phyloP scores from a whole-genome alignment of 2,797 vertebrate species.

The Jordanella pulchra region DNA sequence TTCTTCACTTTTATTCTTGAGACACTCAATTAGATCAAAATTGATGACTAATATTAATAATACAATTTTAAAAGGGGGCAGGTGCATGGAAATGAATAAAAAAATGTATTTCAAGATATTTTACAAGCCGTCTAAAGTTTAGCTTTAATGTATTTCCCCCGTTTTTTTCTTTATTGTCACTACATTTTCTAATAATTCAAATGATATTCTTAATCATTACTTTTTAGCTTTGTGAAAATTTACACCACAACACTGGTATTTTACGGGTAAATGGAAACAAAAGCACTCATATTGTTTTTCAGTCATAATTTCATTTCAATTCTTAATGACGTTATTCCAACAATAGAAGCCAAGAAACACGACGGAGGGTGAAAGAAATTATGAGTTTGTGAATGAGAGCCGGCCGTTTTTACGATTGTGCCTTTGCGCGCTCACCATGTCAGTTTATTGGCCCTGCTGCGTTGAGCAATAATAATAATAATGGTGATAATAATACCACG shows the following conservation, averaged over 20 bases:
- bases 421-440: constrained; percentile 34
- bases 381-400: constrained; percentile 30
- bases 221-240: not conserved
- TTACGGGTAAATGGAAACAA: not conserved
- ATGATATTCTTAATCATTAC: not conserved
- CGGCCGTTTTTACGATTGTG: constrained; percentile 22
- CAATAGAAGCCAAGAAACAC: not conserved
- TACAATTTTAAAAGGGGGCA: not conserved
- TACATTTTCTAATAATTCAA: not conserved
- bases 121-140: not conserved
- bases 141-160: not conserved
- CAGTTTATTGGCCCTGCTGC: constrained; percentile 59
- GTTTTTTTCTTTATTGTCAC: not conserved
- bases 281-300: constrained; percentile 14
- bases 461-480: constrained; percentile 58
- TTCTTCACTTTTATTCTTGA: not conserved
- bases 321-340: constrained; percentile 2
- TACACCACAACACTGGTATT: not conserved
- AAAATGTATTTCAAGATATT: not conserved
- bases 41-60: no score
- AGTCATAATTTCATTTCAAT: constrained; percentile 39
- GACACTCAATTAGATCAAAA: not conserved
- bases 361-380: constrained; percentile 13
- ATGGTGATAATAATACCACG: constrained; percentile 38
- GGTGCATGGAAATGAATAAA: not conserved